A percentile compares a stretch with the other conserved stretches of the same genome.
phyloP scores from a whole-genome alignment of 2,113 vertebrate genomes.

The Pagrus major region DNA sequence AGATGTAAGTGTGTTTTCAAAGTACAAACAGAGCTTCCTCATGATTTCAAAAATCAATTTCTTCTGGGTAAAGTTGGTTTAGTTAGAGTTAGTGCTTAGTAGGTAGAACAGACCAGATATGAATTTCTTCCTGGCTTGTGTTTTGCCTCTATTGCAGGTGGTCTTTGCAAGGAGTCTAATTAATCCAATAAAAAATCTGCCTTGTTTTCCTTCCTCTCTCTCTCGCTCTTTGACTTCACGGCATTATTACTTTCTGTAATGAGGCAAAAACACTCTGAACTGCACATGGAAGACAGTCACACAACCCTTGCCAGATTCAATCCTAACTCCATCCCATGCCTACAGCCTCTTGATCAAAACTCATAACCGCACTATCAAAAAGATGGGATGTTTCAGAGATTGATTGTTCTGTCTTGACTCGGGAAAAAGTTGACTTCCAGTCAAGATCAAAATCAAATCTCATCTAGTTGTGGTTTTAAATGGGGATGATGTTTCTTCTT shows the following conservation, averaged over 20 bases:
- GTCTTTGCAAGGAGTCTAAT: conserved; percentile 83
- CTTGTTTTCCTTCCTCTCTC: conserved; percentile 82
- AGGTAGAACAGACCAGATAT: conserved; percentile 59
- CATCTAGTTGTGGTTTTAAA: background rate
- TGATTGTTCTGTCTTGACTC: conserved; percentile 29
- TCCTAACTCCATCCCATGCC: conserved; percentile 51
- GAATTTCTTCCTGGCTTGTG: conserved; percentile 57
- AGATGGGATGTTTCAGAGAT: conserved; percentile 38
- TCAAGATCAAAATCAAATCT: background rate
- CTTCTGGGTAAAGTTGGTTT: conserved; percentile 46
- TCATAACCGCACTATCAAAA: conserved; percentile 36
- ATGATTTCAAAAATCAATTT: conserved; percentile 58
- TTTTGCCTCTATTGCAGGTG: conserved; percentile 83
- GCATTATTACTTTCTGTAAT: conserved; percentile 85
- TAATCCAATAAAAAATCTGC: conserved; percentile 82
- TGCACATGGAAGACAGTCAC: conserved; percentile 64
- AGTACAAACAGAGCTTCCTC: conserved; percentile 56
- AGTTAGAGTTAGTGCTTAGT: conserved; percentile 36
- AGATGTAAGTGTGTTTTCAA: conserved; percentile 56
- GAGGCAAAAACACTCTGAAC: conserved; percentile 79
- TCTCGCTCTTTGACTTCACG: conserved; percentile 79
- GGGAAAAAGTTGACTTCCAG: background rate
- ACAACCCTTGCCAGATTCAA: conserved; percentile 54
- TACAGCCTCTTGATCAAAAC: conserved; percentile 59
- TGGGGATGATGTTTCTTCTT: background rate